Conservation (phyloP, 2,113 vertebrate genomes). For the Dromiciops gliroides region DNA sequence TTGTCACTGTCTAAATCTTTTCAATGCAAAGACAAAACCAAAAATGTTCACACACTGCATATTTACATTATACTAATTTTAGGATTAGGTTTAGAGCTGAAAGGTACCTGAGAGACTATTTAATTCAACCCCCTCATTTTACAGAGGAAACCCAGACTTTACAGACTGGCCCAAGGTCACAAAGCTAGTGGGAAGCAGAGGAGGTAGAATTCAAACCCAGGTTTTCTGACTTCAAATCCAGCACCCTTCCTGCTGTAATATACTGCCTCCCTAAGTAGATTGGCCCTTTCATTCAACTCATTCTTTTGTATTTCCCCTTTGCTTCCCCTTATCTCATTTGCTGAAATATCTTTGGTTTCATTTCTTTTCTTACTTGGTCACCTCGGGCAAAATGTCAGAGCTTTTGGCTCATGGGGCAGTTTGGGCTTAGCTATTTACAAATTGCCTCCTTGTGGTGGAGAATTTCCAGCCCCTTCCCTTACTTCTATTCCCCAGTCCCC, state of each 20-base stretch:
- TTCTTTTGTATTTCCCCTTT: background rate
- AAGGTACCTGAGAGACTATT: too few relatives aligned
- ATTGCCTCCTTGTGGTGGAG: background rate
- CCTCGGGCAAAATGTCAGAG: background rate
- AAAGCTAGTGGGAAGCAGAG: background rate
- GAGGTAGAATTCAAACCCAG: background rate
- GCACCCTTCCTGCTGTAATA: background rate
- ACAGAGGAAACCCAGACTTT: too few relatives aligned
- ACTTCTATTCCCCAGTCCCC: background rate
- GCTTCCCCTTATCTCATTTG: background rate
- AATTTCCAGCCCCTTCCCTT: background rate
- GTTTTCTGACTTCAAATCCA: background rate
- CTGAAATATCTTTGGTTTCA: too few relatives aligned
- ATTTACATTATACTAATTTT: too few relatives aligned
- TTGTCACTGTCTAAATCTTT: background rate
- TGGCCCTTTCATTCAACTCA: background rate
- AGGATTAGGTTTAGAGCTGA: too few relatives aligned
- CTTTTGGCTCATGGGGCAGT: background rate
- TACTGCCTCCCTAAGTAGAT: background rate
- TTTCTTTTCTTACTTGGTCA: background rate
- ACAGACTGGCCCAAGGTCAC: too few relatives aligned
- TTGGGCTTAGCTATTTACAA: background rate
- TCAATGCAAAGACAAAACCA: background rate
- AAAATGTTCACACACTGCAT: background rate
- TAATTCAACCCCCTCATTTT: too few relatives aligned